phyloP scores from a whole-genome alignment of 2,888 invertebrate genomes.

The Leptinotarsa peninsularis region DNA sequence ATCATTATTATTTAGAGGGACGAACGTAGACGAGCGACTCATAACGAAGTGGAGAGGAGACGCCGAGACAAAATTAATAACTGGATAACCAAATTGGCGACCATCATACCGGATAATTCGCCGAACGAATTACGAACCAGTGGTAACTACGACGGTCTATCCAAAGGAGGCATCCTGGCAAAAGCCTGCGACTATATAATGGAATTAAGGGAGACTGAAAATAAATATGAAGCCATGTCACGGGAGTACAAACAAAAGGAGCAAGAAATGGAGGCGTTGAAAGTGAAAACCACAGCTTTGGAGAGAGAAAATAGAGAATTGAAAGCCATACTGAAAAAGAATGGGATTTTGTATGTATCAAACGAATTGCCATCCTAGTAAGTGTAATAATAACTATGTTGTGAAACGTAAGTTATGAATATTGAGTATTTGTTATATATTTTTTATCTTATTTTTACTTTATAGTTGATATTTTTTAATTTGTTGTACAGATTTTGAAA shows the following conservation, averaged over 20 bases:
- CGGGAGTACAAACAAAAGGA: constrained; percentile 79
- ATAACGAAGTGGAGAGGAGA: constrained; percentile 95
- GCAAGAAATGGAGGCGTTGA: constrained; percentile 77
- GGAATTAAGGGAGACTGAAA: constrained; percentile 83
- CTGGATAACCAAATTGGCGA: constrained; percentile 94
- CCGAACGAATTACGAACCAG: constrained; percentile 73
- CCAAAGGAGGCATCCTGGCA: constrained; percentile 94
- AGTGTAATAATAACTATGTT: not conserved
- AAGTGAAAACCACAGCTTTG: constrained; percentile 78
- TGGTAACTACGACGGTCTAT: constrained; percentile 76
- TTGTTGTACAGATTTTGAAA: constrained; percentile 33
- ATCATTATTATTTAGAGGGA: constrained; percentile 72
- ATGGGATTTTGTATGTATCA: constrained; percentile 67
- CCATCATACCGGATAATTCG: constrained; percentile 81
- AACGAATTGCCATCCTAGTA: constrained; percentile 34
- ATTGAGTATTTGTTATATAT: constrained; percentile 34
- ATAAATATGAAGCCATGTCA: constrained; percentile 73
- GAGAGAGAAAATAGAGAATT: constrained; percentile 83
- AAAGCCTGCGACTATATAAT: constrained; percentile 96
- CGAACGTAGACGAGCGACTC: constrained; percentile 89
- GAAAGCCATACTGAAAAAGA: constrained; percentile 75
- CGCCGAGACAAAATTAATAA: constrained; percentile 96
- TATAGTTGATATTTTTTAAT: constrained; percentile 19
- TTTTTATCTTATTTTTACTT: constrained; percentile 29
- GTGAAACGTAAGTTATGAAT: constrained; percentile 16